Evolutionary conservation across 2,113 vertebrate species (phyloP), one percentile per base, ranked within the genome.

Genomic region (Hucho hucho): DNA sequence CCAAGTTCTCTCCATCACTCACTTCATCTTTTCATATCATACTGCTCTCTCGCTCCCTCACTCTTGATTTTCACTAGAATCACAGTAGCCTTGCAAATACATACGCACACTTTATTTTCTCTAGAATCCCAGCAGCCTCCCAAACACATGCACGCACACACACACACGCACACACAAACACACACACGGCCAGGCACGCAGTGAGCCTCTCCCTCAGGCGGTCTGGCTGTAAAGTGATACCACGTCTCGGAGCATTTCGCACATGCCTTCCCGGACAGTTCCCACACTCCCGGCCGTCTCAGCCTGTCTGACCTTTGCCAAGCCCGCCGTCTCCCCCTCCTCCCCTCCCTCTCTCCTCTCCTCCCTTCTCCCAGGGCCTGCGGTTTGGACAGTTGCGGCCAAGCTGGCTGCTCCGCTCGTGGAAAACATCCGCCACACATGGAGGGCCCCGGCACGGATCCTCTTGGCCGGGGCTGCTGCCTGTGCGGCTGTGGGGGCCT

Each of bases 361-460:
- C 89, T 87, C 77, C 88, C 90, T 92, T 89, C 89, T 93, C 92
- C 91, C 86, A 92, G 92, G 93, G 92, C 93, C 92, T 76, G 81
- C 22, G 83, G 92, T 93, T 92, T 93, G 90, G 80, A 93, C 84
- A 94, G 93, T 69, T 93, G 88, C 89, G 94, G 93, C 92, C 93
- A 95, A 97, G 95, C 96, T 95, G 95, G 68, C 91, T 91, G 90
- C 88, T 93, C 89, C 74, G 89, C 94, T 95, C 93, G 74, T 94
- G 95, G 94, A 95, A 93, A 94, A 95, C 95, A 96, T 96, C 96
- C 95, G 94, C 95, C 92, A 91, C 93, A 94, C 94, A 95, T 95
- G 95, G 94, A 95, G 88, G 84, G 85, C 71, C 70, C 85, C 83
- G 78, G 88, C 81, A 72, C 79, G 90, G 86, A 89, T 87, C 85